These are phyloP conservation scores for Astyanax mexicanus DNA, from an alignment of 2,797 vertebrate species.

Conservation along the genomic window DNA sequence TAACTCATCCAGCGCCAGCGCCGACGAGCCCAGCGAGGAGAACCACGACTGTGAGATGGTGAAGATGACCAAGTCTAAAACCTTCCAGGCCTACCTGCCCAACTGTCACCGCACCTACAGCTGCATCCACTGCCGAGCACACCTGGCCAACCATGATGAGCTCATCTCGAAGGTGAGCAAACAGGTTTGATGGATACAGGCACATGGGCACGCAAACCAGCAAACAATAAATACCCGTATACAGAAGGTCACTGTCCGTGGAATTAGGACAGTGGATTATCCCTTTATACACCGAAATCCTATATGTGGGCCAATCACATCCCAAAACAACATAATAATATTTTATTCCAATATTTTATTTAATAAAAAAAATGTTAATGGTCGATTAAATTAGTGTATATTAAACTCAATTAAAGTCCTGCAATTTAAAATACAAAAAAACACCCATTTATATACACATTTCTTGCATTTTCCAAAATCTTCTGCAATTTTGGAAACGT, in stretches of 20 bases:
- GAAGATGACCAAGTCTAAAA: conserved; percentile 98
- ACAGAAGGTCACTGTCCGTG: neutral
- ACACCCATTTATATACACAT: no score
- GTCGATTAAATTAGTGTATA: no score
- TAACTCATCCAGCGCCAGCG: conserved; percentile 88
- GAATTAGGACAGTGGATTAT: no score
- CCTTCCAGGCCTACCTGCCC: conserved; percentile 97
- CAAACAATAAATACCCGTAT: neutral
- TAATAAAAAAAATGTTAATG: no score
- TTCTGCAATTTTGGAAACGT: no score
- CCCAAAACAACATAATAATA: no score
- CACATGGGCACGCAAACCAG: neutral
- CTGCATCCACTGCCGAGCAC: conserved; percentile 99
- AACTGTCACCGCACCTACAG: conserved; percentile 96
- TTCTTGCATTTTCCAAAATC: no score
- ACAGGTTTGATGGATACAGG: neutral
- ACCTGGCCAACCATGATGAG: conserved; percentile 97
- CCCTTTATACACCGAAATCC: no score
- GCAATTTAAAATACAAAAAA: no score
- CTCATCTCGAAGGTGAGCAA: conserved; percentile 94
- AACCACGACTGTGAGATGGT: conserved; percentile 91
- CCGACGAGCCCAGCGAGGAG: conserved; percentile 88
- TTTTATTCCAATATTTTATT: no score
- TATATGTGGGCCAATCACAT: no score
- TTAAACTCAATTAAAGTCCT: no score